Conservation (phyloP, 2,888 invertebrate genomes). For the Chromoteleia sp. region DNA sequence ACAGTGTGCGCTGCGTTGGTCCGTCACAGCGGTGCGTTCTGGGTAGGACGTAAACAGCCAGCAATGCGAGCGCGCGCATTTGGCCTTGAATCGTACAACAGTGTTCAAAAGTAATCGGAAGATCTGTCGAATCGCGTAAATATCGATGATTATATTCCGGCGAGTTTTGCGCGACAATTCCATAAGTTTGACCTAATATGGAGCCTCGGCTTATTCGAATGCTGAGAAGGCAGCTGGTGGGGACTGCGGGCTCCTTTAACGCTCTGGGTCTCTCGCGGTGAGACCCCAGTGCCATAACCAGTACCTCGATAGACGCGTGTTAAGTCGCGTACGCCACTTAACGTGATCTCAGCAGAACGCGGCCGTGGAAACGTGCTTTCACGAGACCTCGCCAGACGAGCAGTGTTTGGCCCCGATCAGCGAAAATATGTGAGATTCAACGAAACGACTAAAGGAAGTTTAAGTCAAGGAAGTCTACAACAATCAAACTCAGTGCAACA, state of each 20-base stretch:
- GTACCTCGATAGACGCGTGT: conserved; percentile 82
- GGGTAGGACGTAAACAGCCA: too few species aligned
- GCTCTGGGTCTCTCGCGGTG: conserved; percentile 77
- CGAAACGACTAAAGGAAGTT: conserved; percentile 3
- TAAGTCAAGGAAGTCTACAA: too few species aligned
- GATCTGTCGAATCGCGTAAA: conserved; percentile 47
- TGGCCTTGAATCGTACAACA: conserved; percentile 56
- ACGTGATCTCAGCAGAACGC: conserved; percentile 59
- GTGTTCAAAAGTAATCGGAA: conserved; percentile 49
- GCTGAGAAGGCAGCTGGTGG: conserved; percentile 74
- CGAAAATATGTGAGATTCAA: conserved; percentile 53
- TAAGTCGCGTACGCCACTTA: conserved; percentile 76
- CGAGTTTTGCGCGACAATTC: conserved; percentile 79
- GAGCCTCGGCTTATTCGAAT: conserved; percentile 78
- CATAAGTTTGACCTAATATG: conserved; percentile 85
- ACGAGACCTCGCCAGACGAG: conserved; percentile 33
- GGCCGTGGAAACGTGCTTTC: conserved; percentile 66
- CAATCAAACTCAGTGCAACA: conserved; percentile 6
- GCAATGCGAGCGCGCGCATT: conserved; percentile 36
- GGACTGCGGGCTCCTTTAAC: conserved; percentile 79
- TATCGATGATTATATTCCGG: conserved; percentile 50
- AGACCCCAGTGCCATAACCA: conserved; percentile 79
- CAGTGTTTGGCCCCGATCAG: conserved; percentile 40
- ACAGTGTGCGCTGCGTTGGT: too few species aligned
- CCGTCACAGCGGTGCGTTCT: conserved; percentile 7